Evolutionary conservation across 1,140 invertebrate species (phyloP), one percentile per base, ranked within the genome.

Genomic region (Phocides pigmalion): DNA sequence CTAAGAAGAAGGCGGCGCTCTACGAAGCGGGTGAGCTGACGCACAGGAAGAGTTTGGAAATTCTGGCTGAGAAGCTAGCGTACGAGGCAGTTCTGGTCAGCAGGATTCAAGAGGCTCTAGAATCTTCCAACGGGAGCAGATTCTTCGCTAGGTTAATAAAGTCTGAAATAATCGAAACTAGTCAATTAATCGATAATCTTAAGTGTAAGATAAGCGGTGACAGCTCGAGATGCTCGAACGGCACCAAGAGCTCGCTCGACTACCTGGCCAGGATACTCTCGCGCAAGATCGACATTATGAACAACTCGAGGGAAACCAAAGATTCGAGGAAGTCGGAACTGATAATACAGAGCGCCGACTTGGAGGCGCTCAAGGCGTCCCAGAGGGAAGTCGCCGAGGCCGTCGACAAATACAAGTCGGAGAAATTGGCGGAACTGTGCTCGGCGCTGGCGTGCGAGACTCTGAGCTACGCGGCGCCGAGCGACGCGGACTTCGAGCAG

Each of bases 11-110:
- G 74, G 93, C 93, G 25, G 81, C 87, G 6, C 83, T 96, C 4
- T 90, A 93, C 42, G 92, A 94, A 59, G 92, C 93, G 5, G 94
- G 94, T 46, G 93, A 94, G 68, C 92, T 95, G 59, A 94, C 95
- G 54, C 93, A 93, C 35, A 92, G 94, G 66, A 94, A 94, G 47
- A 95, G 94, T 73, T 82, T 95, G 61, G 93, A 95, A 73, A 91
- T 96, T 49, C 82, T 96, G 62, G 95, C 95, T 1, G 95, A 96
- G 78, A 95, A 96, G 71, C 88, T 96, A 16, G 95, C 96, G 0
- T 96, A 95, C 77, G 95, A 97, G 88, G 94, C 94, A 32, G 93
- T 96, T 14, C 87, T 96, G 47, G 89, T 96, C 28, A 90, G 92
- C 17, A 92, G 93, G 67, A 92, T 95, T 28, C 93, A 93, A 68